Evolutionary conservation across 1,140 invertebrate genomes (phyloP).

Genomic region (Amyelois transitella): DNA sequence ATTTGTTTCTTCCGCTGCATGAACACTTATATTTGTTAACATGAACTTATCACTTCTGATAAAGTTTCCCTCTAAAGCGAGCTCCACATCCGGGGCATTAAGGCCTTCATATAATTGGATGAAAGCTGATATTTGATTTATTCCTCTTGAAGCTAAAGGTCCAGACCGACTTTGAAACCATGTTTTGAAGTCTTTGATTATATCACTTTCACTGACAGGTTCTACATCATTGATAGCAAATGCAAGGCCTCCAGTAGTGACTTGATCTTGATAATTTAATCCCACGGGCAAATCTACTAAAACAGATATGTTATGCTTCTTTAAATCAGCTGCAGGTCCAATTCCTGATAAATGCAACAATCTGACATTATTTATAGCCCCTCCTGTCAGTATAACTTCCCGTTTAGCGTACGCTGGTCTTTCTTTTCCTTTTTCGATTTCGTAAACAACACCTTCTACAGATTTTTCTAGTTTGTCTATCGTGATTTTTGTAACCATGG

Average conservation of each 20-base stretch:
- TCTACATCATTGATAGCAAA: conserved; percentile 42
- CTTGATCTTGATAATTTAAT: conserved; percentile 80
- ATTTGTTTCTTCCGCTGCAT: conserved; percentile 52
- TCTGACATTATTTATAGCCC: conserved; percentile 76
- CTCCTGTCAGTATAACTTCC: conserved; percentile 80
- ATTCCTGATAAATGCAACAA: conserved; percentile 84
- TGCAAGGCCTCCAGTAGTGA: conserved; percentile 56
- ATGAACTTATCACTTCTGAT: conserved; percentile 66
- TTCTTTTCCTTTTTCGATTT: conserved; percentile 59
- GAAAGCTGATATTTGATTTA: conserved; percentile 59
- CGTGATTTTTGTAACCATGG: conserved; percentile 78
- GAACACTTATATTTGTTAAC: conserved; percentile 58
- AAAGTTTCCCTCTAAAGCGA: conserved; percentile 60
- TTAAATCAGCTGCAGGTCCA: conserved; percentile 80
- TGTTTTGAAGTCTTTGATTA: conserved; percentile 65
- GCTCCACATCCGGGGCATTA: conserved; percentile 60
- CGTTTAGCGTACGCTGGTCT: conserved; percentile 71
- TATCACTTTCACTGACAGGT: conserved; percentile 37
- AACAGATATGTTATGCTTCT: conserved; percentile 74
- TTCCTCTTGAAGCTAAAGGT: conserved; percentile 55
- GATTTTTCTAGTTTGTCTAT: conserved; percentile 77
- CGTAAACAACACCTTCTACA: conserved; percentile 76
- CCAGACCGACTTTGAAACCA: conserved; percentile 63
- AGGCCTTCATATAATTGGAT: conserved; percentile 60
- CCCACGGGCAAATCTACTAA: conserved; percentile 78